These are phyloP conservation scores for Paguma larvata DNA, from an alignment of 2,797 vertebrate species.

Conservation along the genomic window DNA sequence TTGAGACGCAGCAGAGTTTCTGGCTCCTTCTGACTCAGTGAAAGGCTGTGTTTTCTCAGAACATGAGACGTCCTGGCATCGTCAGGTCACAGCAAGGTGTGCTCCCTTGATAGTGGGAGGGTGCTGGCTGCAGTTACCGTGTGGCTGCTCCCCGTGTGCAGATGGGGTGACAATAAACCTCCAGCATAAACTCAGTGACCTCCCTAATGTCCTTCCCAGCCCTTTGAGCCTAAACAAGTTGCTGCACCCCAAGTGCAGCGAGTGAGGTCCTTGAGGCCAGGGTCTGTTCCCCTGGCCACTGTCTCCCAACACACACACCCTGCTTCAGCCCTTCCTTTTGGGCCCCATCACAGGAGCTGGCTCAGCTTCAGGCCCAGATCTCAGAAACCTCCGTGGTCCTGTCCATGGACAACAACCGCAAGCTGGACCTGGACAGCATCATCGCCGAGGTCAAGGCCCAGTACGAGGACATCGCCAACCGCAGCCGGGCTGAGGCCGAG, in stretches of 20 bases:
- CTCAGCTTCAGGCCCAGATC: conserved; percentile 94
- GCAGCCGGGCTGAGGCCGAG: conserved; percentile 82
- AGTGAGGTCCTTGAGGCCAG: not conserved
- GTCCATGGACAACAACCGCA: conserved; percentile 95
- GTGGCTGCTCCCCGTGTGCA: not conserved
- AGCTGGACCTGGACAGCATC: conserved; percentile 92
- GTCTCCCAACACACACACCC: not conserved
- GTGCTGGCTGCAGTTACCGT: not conserved
- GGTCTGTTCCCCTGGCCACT: not conserved
- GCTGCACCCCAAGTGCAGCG: not conserved
- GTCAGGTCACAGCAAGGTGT: not conserved
- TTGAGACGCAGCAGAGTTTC: not conserved
- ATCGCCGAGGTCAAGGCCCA: conserved; percentile 93
- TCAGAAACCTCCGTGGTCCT: conserved; percentile 93
- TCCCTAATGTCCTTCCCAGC: not conserved
- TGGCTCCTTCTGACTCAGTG: conserved; percentile 32
- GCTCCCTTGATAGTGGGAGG: not conserved
- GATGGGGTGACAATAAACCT: not conserved
- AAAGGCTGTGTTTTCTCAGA: conserved; percentile 20
- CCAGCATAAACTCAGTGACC: not conserved
- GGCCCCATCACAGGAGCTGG: conserved; percentile 89
- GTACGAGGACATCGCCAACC: conserved; percentile 93
- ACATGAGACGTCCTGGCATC: not conserved
- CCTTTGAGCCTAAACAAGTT: not conserved
- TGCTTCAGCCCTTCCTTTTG: not conserved